Evolutionary conservation across 2,113 vertebrate species (phyloP), one percentile per base, ranked within the genome.

Genomic region (Thymallus thymallus): DNA sequence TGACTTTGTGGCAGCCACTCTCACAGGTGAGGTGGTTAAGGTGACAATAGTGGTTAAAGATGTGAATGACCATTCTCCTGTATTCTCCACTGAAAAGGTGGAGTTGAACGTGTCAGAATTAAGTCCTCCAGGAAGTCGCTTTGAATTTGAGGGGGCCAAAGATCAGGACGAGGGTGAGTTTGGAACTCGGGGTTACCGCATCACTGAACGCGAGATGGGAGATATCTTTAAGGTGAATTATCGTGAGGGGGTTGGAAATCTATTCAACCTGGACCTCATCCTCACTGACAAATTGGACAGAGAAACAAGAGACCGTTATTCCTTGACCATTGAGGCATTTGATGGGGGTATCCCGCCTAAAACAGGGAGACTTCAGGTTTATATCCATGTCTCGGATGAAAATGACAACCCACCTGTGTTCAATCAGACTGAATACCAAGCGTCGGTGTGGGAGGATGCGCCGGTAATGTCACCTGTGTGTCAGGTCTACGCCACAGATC

Each of bases 341-440:
- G 96, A 97, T 83, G 95, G 95, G 0, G 97, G 95, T 24, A 80
- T 88, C 46, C 96, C 96, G 0, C 91, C 86, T 55, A 92, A 86
- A 77, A 92, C 89, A 0, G 95, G 94, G 32, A 87, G 75, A 2
- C 84, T 96, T 41, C 89, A 64, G 22, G 91, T 97, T 45, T 89
- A 88, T 6, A 66, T 98, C 69, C 84, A 71, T 4, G 90, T 98
- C 20, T 78, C 95, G 84, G 96, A 98, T 68, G 96, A 97, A 88
- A 98, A 98, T 18, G 96, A 98, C 90, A 96, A 96, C 81, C 91
- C 94, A 0, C 96, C 96, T 0, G 78, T 90, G 3, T 97, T 98
- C 74, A 94, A 90, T 82, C 94, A 84, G 76, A 79, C 70, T 1
- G 94, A 96, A 69, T 97, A 98, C 83, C 88, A 90, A 6, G 89